These are phyloP conservation scores for Bostrychus sinensis DNA, from an alignment of 2,113 vertebrate species.

Conservation along the genomic window DNA sequence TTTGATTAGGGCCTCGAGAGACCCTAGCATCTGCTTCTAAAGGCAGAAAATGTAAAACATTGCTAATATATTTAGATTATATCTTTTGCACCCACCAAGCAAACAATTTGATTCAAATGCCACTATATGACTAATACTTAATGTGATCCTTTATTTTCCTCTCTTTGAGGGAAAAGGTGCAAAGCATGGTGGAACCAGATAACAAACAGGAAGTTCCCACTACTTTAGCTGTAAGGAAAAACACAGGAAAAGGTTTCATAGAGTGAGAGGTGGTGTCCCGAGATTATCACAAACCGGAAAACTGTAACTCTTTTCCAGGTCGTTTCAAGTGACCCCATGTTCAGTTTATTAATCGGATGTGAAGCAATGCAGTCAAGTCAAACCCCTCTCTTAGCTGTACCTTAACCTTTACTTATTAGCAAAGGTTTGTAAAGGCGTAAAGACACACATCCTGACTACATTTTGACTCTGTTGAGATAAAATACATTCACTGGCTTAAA, in stretches of 20 bases:
- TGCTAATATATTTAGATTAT: too few relatives aligned
- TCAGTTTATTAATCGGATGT: too few relatives aligned
- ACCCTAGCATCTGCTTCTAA: too few relatives aligned
- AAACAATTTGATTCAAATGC: neutral
- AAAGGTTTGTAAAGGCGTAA: too few relatives aligned
- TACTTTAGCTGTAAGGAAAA: neutral
- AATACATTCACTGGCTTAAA: slow-evolving; percentile 3
- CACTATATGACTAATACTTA: neutral
- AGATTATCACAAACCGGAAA: neutral
- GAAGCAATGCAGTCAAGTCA: too few relatives aligned
- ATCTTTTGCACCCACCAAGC: too few relatives aligned
- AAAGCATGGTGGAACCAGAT: slow-evolving; percentile 35
- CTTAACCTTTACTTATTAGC: neutral
- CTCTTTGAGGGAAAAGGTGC: neutral
- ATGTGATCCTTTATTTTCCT: too few relatives aligned
- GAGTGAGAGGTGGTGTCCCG: too few relatives aligned
- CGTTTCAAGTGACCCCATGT: neutral
- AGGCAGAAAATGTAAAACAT: too few relatives aligned
- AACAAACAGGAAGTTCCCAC: slow-evolving; percentile 34
- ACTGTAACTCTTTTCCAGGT: neutral
- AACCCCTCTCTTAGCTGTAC: neutral
- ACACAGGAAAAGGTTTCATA: slow-evolving; percentile 15
- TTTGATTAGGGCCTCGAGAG: too few relatives aligned
- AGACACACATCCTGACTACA: neutral
- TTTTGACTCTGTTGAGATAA: slow-evolving; percentile 8